Evolutionary conservation across 2,797 vertebrate genomes (phyloP), one percentile per base, ranked within the genome.

Genomic region (Leptodactylus fallax): DNA sequence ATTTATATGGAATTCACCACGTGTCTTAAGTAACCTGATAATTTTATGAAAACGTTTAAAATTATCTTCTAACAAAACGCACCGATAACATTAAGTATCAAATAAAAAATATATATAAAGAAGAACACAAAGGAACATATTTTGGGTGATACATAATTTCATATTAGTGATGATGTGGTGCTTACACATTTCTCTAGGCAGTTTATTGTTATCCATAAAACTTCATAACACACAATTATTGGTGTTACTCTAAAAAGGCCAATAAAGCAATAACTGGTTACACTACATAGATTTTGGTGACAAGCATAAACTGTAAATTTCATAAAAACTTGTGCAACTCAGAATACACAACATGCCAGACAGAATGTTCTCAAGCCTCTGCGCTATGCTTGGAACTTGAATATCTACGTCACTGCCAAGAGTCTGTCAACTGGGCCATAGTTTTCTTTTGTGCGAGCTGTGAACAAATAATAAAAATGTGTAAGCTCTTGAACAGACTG

Each of bases 331-430:
- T 83, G 60, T 83, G 80, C 14, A 87, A 87, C 56, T 78, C 21
- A 87, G 58, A 87, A 87, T 69, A 84, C 65, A 84, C 79, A 76
- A 76, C 79, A 87, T 16, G 78, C 81, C 87, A 84, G 81, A 79
- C 87, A 84, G 77, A 87, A 83, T 87, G 81, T 87, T 87, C 87
- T 87, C 87, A 87, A 87, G 81, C 81, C 27, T 58, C 49, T 79
- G 61, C 58, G 74, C 72, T 87, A 83, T 87, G 80, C 80, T 87
- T 87, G 87, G 87, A 87, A 87, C 87, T 45, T 19, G 21, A 79
- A 23, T 79, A 71, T 78, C n/a, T 72, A 12, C 27, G 9, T 27
- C 27, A 27, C 74, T 87, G 87, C 87, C 87, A 87, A 87, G 81
- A 83, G 80, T 56, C 86, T 87, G 81, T 83, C 81, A 87, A 56